Evolutionary conservation across 2,888 invertebrate genomes (phyloP), one percentile per base, ranked within the genome.

Genomic region (Himalopsyche tibetana): DNA sequence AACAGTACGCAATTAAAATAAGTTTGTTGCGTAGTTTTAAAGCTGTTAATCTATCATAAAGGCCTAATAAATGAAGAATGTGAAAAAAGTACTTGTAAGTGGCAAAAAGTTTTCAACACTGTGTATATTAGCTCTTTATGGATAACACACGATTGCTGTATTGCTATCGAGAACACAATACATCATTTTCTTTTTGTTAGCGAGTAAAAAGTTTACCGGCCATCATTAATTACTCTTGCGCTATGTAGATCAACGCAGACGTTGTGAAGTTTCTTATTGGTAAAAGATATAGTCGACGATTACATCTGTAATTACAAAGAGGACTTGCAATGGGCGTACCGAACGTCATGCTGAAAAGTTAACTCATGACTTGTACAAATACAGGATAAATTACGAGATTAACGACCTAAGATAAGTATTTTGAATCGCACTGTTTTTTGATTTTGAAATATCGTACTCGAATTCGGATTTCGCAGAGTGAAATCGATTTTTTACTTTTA

Each of bases 251-350:
- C 74, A 74, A 74, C 74, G 74, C 28, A 74, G 74, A 74, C 74
- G 74, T 36, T 74, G 36, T 36, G 74, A 36, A 74, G 74, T 74
- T 74, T 74, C 74, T 74, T 74, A 74, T 74, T 74, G 74, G 74
- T 74, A 74, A 74, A 74, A 74, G 74, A 74, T 74, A 74, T 36
- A 74, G 74, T 74, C 74, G 82, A 82, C 86, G 88, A 88, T 88
- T 88, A 88, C 88, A 88, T 88, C 88, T 85, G 88, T 88, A 88
- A 88, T 88, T 88, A 88, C 88, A 42, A n/a, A 19, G 81, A 85
- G 86, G 81, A 88, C 86, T 82, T 38, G 85, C 84, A 80, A 55
- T 86, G 87, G 88, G 88, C 88, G 88, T 85, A 9, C 55, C 51
- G 40, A 45, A 84, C 74, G 88, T 88, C 87, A 86, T 69, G 81